A percentile compares a stretch with the other conserved stretches of the same genome.
phyloP scores from a whole-genome alignment of 2,797 vertebrate species.

The Toxotes lorentzi region DNA sequence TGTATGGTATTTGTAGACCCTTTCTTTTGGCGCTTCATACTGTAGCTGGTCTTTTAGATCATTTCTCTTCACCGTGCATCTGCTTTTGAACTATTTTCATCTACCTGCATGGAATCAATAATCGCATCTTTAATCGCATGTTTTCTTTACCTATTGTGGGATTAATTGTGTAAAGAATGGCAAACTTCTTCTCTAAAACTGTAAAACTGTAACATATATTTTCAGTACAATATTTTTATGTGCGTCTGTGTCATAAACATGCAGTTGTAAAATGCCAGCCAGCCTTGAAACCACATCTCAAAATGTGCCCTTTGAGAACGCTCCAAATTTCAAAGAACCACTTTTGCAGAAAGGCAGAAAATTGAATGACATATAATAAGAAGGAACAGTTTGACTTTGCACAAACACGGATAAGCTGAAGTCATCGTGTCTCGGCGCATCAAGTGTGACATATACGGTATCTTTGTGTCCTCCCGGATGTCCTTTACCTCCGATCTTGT shows the following conservation, averaged over 20 bases:
- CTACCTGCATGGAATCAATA: background rate
- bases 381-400: conserved; percentile 53
- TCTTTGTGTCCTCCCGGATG: conserved; percentile 58
- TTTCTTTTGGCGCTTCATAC: background rate
- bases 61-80: background rate
- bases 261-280: conserved; percentile 38
- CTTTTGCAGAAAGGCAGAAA: conserved; percentile 24
- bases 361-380: conserved; percentile 13
- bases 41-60: background rate
- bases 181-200: background rate
- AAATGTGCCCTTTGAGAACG: conserved; percentile 40
- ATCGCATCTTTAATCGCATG: background rate
- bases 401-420: conserved; percentile 52
- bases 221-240: conserved; percentile 44
- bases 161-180: background rate
- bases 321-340: conserved; percentile 21
- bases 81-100: background rate
- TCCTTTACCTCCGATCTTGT: conserved; percentile 54
- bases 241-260: conserved; percentile 41
- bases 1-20: background rate
- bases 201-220: conserved; percentile 23
- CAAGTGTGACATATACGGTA: conserved; percentile 25
- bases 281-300: conserved; percentile 51
- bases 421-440: conserved; percentile 30
- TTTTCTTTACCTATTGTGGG: background rate